Base-by-base conservation (phyloP, 2,888 invertebrate genomes). In the Balanococcus diminutus region DNA sequence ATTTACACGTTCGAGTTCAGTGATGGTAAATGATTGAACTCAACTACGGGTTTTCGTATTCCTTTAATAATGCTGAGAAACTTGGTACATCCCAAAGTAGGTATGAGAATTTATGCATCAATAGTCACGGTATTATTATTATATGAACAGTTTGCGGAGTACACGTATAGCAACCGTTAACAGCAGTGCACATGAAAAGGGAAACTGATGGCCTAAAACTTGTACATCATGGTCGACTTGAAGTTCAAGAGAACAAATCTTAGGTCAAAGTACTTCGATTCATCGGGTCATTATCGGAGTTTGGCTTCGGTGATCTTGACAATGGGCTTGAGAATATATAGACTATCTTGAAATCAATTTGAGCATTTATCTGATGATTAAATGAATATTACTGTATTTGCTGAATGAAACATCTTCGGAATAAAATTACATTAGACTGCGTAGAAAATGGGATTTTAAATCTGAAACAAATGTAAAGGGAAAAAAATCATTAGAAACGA, bases 201-300 rank as follows among this genome's bases (percentile, higher is more conserved):
- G 75, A 79, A 79, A 79, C n/a, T 36, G 31, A 79, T 79, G 19
- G 36, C 8, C 36, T 16, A 36, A 79, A 79, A 79, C 32, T 36
- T 19, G 75, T 79, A 79, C 36, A 79, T 79, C 75, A 79, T 79
- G 32, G 75, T 79, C 75, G 75, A 32, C 36, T 72, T 25, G 31
- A 79, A 79, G 36, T 79, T 22, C 9, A 19, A 79, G 36, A 36
- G 75, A 79, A 79, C 36, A 79, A 36, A 79, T 36, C 28, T 79
- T 36, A 79, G 75, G 75, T 79, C 75, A 36, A 79, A 79, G 75
- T 36, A 79, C 75, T 32, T 32, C 75, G 36, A 79, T 36, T 79
- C 75, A 79, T 79, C 75, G 75, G 75, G 75, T 79, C 75, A 79
- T 36, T 79, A 79, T 79, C 75, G 19, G 8, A 36, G 32, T 36